Base-by-base conservation (phyloP, 2,113 vertebrate genomes). In the Hiodon alosoides region DNA sequence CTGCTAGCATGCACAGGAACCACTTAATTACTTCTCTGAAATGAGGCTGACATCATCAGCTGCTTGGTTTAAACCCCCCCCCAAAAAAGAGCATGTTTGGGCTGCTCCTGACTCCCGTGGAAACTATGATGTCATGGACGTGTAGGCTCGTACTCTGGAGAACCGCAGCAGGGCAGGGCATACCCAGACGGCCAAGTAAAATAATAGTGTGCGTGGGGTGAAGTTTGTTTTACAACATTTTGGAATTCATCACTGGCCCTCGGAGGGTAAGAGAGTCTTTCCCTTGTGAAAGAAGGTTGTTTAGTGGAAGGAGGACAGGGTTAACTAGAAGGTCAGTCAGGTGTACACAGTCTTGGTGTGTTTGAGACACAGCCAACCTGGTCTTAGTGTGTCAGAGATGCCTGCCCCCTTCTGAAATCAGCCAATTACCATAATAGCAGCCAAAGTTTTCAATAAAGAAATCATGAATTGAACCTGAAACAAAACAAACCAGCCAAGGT, bases 41-140 rank as follows among this genome's bases (percentile, higher is more conserved):
- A 75, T n/a, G 16, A 14, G 8, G 11, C 13, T 79, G 69, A 79
- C 69, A 66, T 79, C 73, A 79, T 72, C 55, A 64, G 11, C 58
- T 70, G 58, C 31, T 31, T 31, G 31, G 31, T 31, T 31, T 31
- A 31, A 31, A 31, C 31, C 31, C 31, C 31, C 31, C 31, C 31
- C 31, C 31, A 31, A 31, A 31, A 31, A 31, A 31, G 31, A 31
- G 65, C 61, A 54, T 78, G 72, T 75, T 75, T 71, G 62, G 72
- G n/a, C 71, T 55, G 14, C 51, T 64, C 48, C 31, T 72, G 52
- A 62, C 67, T 78, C 46, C 65, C 72, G 67, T 79, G 69, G 73
- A 70, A 79, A 79, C 69, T 16, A 61, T 79, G 77, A 79, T 75
- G 61, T 75, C 61, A 79, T 71, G 55, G 62, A 55, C 51, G 5